phyloP scores from a whole-genome alignment of 2,888 invertebrate species.

The Elysia crispata region DNA sequence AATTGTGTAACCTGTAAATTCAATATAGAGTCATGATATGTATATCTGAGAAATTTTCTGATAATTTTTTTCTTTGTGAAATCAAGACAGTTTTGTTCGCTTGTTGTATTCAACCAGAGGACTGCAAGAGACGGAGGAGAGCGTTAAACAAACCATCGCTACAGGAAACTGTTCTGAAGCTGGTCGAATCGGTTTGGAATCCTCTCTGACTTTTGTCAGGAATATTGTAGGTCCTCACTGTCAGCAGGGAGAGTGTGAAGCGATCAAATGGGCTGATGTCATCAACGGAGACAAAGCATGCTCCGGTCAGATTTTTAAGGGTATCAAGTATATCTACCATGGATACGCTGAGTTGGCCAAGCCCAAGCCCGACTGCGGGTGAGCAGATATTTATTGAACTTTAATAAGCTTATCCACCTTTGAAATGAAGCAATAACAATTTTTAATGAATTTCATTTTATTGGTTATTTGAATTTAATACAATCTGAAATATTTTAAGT shows the following conservation, averaged over 20 bases:
- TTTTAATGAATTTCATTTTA: too few relatives aligned
- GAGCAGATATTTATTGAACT: not conserved
- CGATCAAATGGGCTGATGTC: not conserved
- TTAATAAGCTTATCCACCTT: too few relatives aligned
- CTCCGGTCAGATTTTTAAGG: constrained; percentile 28
- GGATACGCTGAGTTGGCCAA: constrained; percentile 15
- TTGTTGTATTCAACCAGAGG: not conserved
- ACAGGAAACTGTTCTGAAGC: constrained; percentile 19
- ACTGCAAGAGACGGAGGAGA: not conserved
- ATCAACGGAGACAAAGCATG: not conserved
- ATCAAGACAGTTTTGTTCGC: too few relatives aligned
- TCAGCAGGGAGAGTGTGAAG: not conserved
- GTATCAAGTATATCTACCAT: constrained; percentile 30
- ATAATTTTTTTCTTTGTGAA: too few relatives aligned
- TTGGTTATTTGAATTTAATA: too few relatives aligned
- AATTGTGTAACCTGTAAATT: too few relatives aligned
- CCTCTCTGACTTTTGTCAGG: not conserved
- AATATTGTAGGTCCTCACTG: constrained; percentile 27
- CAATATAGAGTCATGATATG: too few relatives aligned
- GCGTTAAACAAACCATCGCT: constrained; percentile 19
- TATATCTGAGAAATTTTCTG: too few relatives aligned
- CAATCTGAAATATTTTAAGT: too few relatives aligned
- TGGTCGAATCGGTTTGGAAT: constrained; percentile 3
- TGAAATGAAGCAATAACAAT: too few relatives aligned
- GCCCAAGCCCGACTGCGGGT: constrained; percentile 30